phyloP scores from a whole-genome alignment of 2,888 invertebrate genomes.

The Tetragonisca angustula region DNA sequence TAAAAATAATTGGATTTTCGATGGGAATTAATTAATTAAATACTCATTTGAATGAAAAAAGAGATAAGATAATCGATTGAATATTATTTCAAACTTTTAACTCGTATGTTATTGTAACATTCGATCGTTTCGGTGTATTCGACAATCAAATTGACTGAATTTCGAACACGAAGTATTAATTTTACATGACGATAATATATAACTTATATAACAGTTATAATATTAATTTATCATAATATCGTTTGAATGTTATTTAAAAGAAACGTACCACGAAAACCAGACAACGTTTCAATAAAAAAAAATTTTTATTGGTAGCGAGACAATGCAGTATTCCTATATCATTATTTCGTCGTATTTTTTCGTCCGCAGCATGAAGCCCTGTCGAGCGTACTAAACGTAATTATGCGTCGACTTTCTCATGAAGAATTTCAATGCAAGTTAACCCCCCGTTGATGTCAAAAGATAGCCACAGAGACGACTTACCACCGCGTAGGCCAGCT shows the following conservation, averaged over 20 bases:
- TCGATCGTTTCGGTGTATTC: not conserved
- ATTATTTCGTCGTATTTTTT: not conserved
- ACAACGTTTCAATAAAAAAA: no score
- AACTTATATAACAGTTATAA: not conserved
- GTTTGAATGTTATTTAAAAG: not conserved
- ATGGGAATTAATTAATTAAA: not conserved
- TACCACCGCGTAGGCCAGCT: constrained; percentile 56
- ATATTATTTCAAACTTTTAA: not conserved
- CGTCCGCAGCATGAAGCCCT: not conserved
- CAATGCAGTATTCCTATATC: not conserved
- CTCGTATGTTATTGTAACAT: not conserved
- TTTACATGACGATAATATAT: not conserved
- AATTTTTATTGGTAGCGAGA: not conserved
- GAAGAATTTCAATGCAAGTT: constrained; percentile 37
- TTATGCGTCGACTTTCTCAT: constrained; percentile 32
- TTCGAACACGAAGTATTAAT: not conserved
- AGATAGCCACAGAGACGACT: constrained; percentile 48
- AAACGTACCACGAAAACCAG: no score
- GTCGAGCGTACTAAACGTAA: not conserved
- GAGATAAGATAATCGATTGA: not conserved
- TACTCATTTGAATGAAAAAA: not conserved
- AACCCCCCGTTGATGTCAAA: constrained; percentile 34
- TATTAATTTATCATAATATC: not conserved
- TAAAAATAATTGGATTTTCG: not conserved
- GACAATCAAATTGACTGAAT: not conserved